Conservation (phyloP, 1,140 invertebrate genomes). For the Drosophila punjabiensis region DNA sequence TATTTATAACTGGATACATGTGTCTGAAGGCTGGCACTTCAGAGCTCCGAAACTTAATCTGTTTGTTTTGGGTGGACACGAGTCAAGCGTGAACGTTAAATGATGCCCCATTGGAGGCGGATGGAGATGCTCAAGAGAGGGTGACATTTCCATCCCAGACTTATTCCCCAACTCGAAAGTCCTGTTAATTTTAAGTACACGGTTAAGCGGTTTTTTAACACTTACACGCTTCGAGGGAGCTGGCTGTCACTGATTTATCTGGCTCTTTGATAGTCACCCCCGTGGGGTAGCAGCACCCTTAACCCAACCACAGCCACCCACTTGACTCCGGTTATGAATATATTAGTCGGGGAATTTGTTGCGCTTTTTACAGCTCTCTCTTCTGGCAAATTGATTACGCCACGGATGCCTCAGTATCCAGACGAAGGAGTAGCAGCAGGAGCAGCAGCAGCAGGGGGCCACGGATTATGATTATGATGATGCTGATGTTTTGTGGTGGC, state of each 20-base stretch:
- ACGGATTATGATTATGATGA: constrained; percentile 29
- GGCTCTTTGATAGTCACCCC: constrained; percentile 18
- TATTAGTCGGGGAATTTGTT: constrained; percentile 71
- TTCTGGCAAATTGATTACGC: constrained; percentile 57
- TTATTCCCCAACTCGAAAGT: neutral
- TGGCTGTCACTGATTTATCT: constrained; percentile 74
- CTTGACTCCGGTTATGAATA: constrained; percentile 72
- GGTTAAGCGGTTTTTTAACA: constrained; percentile 79
- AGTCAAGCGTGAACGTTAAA: constrained; percentile 60
- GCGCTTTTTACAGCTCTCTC: constrained; percentile 59
- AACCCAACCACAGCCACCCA: constrained; percentile 33
- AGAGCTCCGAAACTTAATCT: constrained; percentile 53
- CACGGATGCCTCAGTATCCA: constrained; percentile 31
- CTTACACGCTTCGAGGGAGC: constrained; percentile 73
- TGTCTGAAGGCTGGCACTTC: constrained; percentile 44
- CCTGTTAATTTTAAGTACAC: constrained; percentile 66
- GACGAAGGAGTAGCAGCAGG: constrained; percentile 11
- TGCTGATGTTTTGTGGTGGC: constrained; percentile 38
- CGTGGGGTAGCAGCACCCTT: constrained; percentile 9
- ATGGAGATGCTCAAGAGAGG: constrained; percentile 12
- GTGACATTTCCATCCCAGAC: constrained; percentile 1
- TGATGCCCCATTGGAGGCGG: constrained; percentile 40
- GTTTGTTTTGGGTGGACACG: constrained; percentile 40
- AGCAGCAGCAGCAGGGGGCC: constrained; percentile 5
- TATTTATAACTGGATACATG: constrained; percentile 81